These are phyloP conservation scores for Apistogramma diplotaenia DNA, from an alignment of 2,113 vertebrate genomes.

Conservation along the genomic window DNA sequence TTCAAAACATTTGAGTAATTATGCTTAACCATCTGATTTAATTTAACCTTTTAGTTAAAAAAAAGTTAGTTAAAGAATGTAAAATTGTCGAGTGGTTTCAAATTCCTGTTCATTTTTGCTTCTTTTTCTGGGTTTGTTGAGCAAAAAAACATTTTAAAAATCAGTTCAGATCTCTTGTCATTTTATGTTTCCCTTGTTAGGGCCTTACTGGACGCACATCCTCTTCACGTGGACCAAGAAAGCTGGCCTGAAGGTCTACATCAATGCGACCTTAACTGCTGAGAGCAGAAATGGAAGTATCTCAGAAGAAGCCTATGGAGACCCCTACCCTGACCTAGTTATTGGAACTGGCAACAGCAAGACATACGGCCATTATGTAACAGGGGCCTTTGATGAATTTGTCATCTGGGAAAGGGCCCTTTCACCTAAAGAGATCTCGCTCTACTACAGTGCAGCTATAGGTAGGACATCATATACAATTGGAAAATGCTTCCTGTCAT, in stretches of 20 bases:
- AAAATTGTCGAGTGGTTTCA: not conserved
- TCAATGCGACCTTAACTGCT: conserved; percentile 85
- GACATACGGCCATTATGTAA: conserved; percentile 70
- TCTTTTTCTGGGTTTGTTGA: not conserved
- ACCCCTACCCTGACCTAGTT: conserved; percentile 74
- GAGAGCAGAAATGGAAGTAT: conserved; percentile 75
- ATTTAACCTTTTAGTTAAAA: too few species aligned
- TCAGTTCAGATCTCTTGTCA: not conserved
- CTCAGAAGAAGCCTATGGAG: conserved; percentile 78
- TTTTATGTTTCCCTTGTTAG: conserved; percentile 62
- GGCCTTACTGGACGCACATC: conserved; percentile 90
- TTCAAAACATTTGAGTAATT: too few species aligned
- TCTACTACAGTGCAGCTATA: conserved; percentile 86
- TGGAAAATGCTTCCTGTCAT: conserved; percentile 15
- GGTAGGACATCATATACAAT: conserved; percentile 74
- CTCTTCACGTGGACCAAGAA: conserved; percentile 89
- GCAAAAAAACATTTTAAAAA: too few species aligned
- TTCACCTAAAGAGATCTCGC: conserved; percentile 75
- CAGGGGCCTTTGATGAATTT: conserved; percentile 90
- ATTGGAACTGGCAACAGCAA: conserved; percentile 72
- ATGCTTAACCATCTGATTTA: too few species aligned
- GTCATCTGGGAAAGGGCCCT: conserved; percentile 94
- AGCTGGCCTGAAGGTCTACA: conserved; percentile 88
- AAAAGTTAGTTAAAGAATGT: too few species aligned
- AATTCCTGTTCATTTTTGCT: not conserved